phyloP scores from a whole-genome alignment of 1,140 invertebrate genomes.

The Chironomus striatipennis region DNA sequence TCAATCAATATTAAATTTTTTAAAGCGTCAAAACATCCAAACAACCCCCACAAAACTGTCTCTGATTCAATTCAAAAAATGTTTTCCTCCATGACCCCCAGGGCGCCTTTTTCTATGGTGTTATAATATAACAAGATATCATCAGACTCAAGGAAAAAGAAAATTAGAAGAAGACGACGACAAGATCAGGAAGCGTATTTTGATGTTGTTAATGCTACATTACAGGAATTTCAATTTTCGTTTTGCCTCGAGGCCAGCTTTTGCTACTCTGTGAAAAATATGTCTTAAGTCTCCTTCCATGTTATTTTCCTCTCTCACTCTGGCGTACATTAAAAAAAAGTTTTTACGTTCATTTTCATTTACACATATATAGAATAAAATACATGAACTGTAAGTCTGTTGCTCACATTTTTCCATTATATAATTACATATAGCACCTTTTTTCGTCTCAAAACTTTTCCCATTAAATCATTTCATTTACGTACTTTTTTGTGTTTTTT shows the following conservation, averaged over 20 bases:
- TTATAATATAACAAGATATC: slow-evolving; percentile 14
- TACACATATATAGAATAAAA: too few relatives aligned
- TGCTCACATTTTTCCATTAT: neutral
- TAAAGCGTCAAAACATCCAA: too few relatives aligned
- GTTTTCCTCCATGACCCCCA: neutral
- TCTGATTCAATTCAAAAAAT: neutral
- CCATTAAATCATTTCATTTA: slow-evolving; percentile 1
- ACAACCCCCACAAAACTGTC: too few relatives aligned
- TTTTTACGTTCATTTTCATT: neutral
- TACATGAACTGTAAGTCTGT: neutral
- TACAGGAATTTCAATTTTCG: slow-evolving; percentile 5
- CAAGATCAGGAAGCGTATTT: slow-evolving; percentile 7
- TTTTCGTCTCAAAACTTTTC: slow-evolving; percentile 7
- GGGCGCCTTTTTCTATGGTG: neutral
- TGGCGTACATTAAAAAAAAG: neutral
- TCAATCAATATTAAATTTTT: too few relatives aligned
- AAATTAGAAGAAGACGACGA: neutral
- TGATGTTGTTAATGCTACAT: slow-evolving; percentile 9
- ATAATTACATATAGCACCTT: neutral
- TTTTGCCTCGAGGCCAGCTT: neutral
- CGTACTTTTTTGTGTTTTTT: neutral
- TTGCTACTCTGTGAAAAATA: neutral
- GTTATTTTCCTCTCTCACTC: neutral
- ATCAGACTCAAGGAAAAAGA: neutral
- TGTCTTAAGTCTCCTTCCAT: too few relatives aligned